Percentiles rank a stretch among this genome's conserved stretches.
Evolutionary conservation across 2,797 vertebrate genomes (phyloP).

Genomic region (Syngnathus rostellatus): DNA sequence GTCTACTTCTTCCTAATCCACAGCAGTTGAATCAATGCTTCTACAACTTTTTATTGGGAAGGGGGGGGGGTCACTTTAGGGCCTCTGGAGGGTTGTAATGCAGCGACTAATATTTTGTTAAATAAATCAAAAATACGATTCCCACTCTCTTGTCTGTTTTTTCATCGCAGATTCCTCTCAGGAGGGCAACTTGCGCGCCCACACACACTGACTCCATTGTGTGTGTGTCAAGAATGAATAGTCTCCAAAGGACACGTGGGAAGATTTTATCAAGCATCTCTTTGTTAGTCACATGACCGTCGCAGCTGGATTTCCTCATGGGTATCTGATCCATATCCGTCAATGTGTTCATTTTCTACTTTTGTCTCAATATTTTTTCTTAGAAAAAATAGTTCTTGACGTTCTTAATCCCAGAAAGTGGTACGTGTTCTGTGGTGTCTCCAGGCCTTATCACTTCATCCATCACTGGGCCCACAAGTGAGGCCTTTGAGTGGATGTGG

Average conservation of each 20-base stretch:
- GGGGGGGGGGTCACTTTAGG: constrained; percentile 31
- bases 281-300: not conserved
- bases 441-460: constrained; percentile 66
- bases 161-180: not conserved
- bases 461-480: constrained; percentile 54
- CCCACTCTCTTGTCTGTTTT: constrained; percentile 68
- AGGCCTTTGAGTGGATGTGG: constrained; percentile 40
- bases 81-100: constrained; percentile 10
- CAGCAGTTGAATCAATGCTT: not conserved
- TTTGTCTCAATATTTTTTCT: too few species aligned
- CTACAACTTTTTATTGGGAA: constrained; percentile 33
- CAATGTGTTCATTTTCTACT: not conserved
- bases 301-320: not conserved
- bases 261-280: not conserved
- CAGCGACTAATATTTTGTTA: constrained; percentile 92
- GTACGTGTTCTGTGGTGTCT: constrained; percentile 48
- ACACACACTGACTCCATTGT: not conserved
- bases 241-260: not conserved
- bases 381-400: too few species aligned
- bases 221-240: not conserved
- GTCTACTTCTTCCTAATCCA: not conserved
- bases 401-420: constrained; percentile 40
- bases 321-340: not conserved
- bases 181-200: not conserved
- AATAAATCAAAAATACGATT: constrained; percentile 92